Conservation (phyloP, 2,797 vertebrate species). For the Megalops cyprinoides region DNA sequence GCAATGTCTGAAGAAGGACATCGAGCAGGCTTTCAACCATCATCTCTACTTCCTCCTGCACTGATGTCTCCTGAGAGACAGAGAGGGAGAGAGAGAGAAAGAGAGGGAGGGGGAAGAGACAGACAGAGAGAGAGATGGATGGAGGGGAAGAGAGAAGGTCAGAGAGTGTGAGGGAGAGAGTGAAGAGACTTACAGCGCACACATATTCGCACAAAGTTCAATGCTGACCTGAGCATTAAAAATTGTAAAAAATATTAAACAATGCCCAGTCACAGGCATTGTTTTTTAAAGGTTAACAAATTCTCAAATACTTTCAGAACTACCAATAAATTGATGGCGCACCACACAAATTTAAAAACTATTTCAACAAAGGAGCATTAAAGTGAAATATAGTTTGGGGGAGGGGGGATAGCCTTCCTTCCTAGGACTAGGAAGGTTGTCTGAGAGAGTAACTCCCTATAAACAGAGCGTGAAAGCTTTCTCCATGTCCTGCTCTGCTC, state of each 20-base stretch:
- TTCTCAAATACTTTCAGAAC: no score
- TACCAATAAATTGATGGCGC: no score
- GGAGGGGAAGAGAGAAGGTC: background rate
- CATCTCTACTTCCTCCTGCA: slow-evolving; percentile 98
- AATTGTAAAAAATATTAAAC: no score
- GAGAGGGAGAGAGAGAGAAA: background rate
- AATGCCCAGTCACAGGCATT: no score
- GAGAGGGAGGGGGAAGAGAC: background rate
- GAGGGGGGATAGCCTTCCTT: no score
- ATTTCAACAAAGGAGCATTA: no score
- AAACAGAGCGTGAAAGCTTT: background rate
- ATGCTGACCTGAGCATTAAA: no score
- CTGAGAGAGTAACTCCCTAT: background rate
- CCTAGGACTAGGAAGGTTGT: background rate
- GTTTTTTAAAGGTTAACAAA: no score
- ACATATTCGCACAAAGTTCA: no score
- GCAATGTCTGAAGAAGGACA: slow-evolving; percentile 97
- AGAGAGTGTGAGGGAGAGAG: background rate
- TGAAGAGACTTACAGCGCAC: background rate
- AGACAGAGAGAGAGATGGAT: background rate
- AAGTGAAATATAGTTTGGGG: no score
- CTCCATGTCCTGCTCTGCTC: background rate
- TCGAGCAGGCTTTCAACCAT: slow-evolving; percentile 99
- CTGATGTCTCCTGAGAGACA: slow-evolving; percentile 86
- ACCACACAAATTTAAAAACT: no score